Base-by-base conservation (phyloP, 2,797 vertebrate genomes). In the Anabacerthia variegaticeps region DNA sequence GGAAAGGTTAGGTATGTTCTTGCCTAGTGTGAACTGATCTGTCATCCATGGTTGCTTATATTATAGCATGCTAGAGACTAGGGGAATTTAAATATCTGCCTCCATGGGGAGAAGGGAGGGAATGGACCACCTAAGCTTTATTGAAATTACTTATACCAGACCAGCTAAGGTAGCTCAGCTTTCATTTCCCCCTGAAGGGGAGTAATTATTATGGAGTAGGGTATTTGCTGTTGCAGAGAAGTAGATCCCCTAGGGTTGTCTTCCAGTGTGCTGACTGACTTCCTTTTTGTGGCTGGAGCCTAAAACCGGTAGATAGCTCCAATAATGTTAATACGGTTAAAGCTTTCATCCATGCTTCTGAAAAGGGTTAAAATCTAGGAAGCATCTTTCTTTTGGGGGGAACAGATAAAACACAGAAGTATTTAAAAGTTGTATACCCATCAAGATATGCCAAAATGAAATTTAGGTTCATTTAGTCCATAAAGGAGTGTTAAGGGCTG, bases 1-100 rank as follows among this genome's bases (percentile, higher is more conserved):
- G 95, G 91, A 95, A 96, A 96, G 95, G 94, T 92, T 95, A 87
- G 85, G 62, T 93, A 88, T 89, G 81, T 83, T 67, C 28, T 0
- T 92, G 82, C 62, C 89, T 63, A 2, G 73, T 63, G 91, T 78
- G 91, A 94, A 55, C 91, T 89, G 95, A 91, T 91, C 89, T 84
- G 93, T 91, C 89, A 86, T 91, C 92, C 77, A 11, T 22, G 22
- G 69, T 86, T 69, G 89, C 95, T 91, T 92, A 66, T 66, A 52
- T 92, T 92, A 85, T 86, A 85, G 76, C 88, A 6, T 88, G 65
- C 89, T 37, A 1, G 9, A 68, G 88, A 76, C 23, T 30, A 14
- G 82, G 28, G 91, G 79, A 92, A 62, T 89, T 51, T 91, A 82
- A 89, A 68, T 95, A 20, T 85, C 82, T 51, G n/a, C 76, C 52